Evolutionary conservation across 2,888 invertebrate genomes (phyloP).

Genomic region (Agrochola litura): DNA sequence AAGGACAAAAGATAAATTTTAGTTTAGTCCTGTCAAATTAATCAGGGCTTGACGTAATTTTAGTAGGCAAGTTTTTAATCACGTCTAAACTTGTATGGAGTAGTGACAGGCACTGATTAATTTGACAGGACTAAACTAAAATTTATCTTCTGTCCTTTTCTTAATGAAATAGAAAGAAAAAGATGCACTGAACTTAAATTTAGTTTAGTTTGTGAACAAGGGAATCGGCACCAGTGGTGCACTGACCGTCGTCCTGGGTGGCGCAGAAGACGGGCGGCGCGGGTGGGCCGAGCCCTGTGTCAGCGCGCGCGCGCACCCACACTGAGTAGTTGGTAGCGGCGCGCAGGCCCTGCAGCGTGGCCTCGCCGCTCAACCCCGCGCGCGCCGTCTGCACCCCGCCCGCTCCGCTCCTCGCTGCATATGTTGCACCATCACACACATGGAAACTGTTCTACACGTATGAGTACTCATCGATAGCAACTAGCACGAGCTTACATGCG

Average conservation of each 20-base stretch:
- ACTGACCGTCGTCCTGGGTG: conserved; percentile 94
- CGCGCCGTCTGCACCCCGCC: conserved; percentile 61
- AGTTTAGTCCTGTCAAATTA: no score
- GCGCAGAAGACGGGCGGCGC: conserved; percentile 93
- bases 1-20: no score
- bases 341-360: conserved; percentile 93
- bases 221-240: no score
- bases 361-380: conserved; percentile 70
- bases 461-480: not conserved
- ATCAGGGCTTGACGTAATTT: no score
- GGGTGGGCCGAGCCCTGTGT: conserved; percentile 94
- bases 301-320: conserved; percentile 94
- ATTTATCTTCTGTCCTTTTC: no score
- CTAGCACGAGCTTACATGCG: conserved; percentile 68
- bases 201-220: no score
- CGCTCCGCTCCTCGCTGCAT: conserved; percentile 41
- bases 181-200: no score
- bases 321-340: conserved; percentile 96
- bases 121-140: no score
- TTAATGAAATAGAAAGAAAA: no score
- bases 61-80: no score
- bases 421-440: not conserved
- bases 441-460: not conserved
- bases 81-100: no score
- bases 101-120: no score